These are phyloP conservation scores for Centropus unirufus DNA, from an alignment of 2,113 vertebrate genomes.

Conservation along the genomic window DNA sequence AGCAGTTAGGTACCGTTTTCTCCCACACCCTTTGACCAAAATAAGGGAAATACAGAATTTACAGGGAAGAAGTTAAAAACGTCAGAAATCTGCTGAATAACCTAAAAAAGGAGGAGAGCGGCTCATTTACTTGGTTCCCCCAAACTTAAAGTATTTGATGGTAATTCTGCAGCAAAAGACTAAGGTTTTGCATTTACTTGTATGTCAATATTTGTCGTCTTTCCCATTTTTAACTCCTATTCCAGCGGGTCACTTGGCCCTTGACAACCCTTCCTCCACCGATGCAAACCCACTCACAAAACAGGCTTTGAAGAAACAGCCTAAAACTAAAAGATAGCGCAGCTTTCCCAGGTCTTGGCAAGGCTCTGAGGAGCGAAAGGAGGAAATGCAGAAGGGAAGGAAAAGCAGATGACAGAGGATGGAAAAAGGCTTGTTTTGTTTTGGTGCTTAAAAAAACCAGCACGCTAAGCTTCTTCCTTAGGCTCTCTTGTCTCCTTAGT, in stretches of 20 bases:
- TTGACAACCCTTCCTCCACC: neutral
- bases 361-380: neutral
- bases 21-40: neutral
- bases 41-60: neutral
- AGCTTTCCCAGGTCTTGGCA: constrained; percentile 22
- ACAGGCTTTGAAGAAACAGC: neutral
- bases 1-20: neutral
- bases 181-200: neutral
- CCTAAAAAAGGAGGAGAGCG: neutral
- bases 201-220: neutral
- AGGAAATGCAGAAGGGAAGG: constrained; percentile 60
- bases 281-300: neutral
- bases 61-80: neutral
- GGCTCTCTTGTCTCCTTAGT: neutral
- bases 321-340: neutral
- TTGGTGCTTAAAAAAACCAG: neutral
- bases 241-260: neutral
- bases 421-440: constrained; percentile 38
- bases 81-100: neutral
- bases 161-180: neutral
- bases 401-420: constrained; percentile 59
- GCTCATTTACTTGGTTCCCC: neutral
- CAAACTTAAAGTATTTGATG: neutral
- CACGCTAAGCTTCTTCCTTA: neutral
- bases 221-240: neutral